phyloP scores from a whole-genome alignment of 2,113 vertebrate genomes.

The zebrafish (Danio rerio) region GRCz12tu NC_133177.1:40307001-40307500 shows the following conservation, averaged over 20 bases:
- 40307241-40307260: constrained; percentile 26
- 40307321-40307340: not conserved
- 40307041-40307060: not conserved
- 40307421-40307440: constrained; percentile 57
- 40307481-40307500: constrained; percentile 64
- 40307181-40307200: constrained; percentile 28
- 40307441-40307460: constrained; percentile 76
- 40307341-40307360: constrained; percentile 47
- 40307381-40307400: not conserved
- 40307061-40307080: not conserved
- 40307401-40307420: constrained; percentile 3
- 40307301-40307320: constrained; percentile 52
- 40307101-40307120: not conserved
- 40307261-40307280: constrained; percentile 27
- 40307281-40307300: constrained; percentile 61
- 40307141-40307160: not conserved
- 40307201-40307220: not conserved
- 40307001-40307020: not conserved
- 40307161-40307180: not conserved
- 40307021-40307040: not conserved
- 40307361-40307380: not conserved
- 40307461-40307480: constrained; percentile 70
- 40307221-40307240: constrained; percentile 29
- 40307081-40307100: no score
- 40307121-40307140: not conserved